Base-by-base conservation (phyloP, 2,888 invertebrate genomes). In the Thymelicus acteon region DNA sequence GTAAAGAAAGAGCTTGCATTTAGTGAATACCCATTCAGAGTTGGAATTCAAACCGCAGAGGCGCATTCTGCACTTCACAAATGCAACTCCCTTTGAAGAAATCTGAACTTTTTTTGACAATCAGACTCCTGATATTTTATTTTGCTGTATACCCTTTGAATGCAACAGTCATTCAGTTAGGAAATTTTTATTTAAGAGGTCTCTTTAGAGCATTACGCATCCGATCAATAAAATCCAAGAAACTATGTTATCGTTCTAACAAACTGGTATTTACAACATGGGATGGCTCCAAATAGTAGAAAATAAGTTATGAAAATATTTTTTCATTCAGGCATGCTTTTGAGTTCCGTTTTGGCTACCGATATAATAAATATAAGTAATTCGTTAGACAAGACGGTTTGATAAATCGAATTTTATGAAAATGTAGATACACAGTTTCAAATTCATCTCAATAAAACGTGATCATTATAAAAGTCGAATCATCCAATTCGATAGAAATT, bases 1-100 rank as follows among this genome's bases (percentile, higher is more conserved):
- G 87, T 86, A 89, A 86, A 89, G 87, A 89, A 90, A 89, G 85
- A 87, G 85, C 88, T 88, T 90, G 91, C 89, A 88, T 87, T 93
- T 92, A 90, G 90, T 92, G 93, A 93, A 93, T 92, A 87, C 89
- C 85, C 89, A 92, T 92, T 92, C 85, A 88, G 87, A 85, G 84
- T 81, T 83, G 85, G 82, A 88, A 89, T 89, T 89, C 90, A 88
- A 85, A 88, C 88, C 89, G 84, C 83, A 81, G 87, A 84, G 77
- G 75, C 83, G 83, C 86, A 90, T 91, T 79, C 79, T 77, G 89
- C 77, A 77, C 78, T 80, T 75, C 78, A 74, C 80, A 77, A 80
- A 80, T 79, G 79, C 79, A 77, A 78, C 78, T 80, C 79, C 76
- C 76, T 79, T 79, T 77, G 87, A 90, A 86, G 85, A 80, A 86